Evolutionary conservation across 2,888 invertebrate species (phyloP), one percentile per base, ranked within the genome.

Genomic region (Phlogophora meticulosa): DNA sequence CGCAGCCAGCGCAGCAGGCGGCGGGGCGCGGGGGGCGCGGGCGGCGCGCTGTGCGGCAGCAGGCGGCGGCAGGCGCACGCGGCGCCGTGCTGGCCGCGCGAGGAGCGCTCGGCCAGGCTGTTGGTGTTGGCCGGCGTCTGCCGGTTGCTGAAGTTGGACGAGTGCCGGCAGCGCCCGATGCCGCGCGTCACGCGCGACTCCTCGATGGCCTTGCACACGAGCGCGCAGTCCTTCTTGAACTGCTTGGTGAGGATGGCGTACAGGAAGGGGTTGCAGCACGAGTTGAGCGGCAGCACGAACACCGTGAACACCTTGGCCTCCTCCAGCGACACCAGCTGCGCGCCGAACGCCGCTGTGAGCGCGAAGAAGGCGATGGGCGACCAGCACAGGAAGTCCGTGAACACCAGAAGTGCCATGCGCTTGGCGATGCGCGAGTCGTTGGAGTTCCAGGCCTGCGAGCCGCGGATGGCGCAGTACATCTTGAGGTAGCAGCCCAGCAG

Each of bases 341-440:
- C 95, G 11, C 99, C 99, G 90, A 99, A 98, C 9, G 99, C 98
- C 20, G 99, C 99, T 0, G 99, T 98, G 42, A 99, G 96, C 7
- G 99, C 98, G 91, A 99, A 98, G 93, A 99, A 98, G 1, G 99
- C 98, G 76, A 99, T 99, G 0, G 99, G 99, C 4, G 99, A 98
- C 99, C 99, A 99, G 95, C 99, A 99, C 52, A 99, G 96, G 88
- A 99, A 98, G 92, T 99, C 99, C 0, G 99, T 99, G 91, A 99
- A 99, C 3, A 99, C 99, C 64, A 99, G 96, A 48, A 99, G 94
- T 0, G 99, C 99, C 99, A 99, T 99, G 45, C 99, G 96, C 92
- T 99, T 99, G 48, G 99, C 99, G 83, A 99, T 99, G 60, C 99
- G 96, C 11, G 99, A 98, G 92, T 99, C 99, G 92, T 99, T 99